Conservation (phyloP, 2,797 vertebrate genomes). For the Amniataba percoides region DNA sequence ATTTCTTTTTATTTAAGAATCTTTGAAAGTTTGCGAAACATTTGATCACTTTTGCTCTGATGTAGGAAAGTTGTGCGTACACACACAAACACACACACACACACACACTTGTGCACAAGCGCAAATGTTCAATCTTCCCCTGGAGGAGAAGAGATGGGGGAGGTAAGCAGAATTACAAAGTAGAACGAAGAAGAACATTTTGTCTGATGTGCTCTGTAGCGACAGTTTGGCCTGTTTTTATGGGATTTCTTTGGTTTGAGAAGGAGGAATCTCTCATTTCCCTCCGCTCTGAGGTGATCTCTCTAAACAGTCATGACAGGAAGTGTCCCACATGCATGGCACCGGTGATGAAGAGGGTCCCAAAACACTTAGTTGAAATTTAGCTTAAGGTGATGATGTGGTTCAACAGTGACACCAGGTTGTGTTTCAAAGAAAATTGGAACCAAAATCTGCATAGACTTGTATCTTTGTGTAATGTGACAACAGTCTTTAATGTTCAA, state of each 20-base stretch:
- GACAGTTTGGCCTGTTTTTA: slow-evolving; percentile 54
- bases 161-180: slow-evolving; percentile 52
- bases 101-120: background rate
- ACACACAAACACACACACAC: slow-evolving; percentile 10
- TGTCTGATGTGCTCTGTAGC: slow-evolving; percentile 48
- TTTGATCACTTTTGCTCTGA: slow-evolving; percentile 27
- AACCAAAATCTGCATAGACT: slow-evolving; percentile 3
- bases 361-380: background rate
- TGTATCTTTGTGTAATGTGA: slow-evolving; percentile 12
- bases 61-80: background rate
- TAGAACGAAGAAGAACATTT: slow-evolving; percentile 35
- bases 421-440: background rate
- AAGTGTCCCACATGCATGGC: slow-evolving; percentile 4
- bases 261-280: slow-evolving; percentile 26
- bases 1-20: slow-evolving; percentile 5
- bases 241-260: slow-evolving; percentile 23
- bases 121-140: slow-evolving; percentile 3
- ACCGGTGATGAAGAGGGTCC: slow-evolving; percentile 3
- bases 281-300: slow-evolving; percentile 10
- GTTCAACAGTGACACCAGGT: background rate
- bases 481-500: slow-evolving; percentile 17
- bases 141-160: background rate
- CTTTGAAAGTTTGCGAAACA: slow-evolving; percentile 27
- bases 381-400: background rate
- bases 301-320: slow-evolving; percentile 15